A percentile compares a stretch with the other conserved stretches of the same genome.
These are phyloP conservation scores for Diaphora mendica DNA, from an alignment of 2,888 invertebrate species.

Conservation along the genomic window DNA sequence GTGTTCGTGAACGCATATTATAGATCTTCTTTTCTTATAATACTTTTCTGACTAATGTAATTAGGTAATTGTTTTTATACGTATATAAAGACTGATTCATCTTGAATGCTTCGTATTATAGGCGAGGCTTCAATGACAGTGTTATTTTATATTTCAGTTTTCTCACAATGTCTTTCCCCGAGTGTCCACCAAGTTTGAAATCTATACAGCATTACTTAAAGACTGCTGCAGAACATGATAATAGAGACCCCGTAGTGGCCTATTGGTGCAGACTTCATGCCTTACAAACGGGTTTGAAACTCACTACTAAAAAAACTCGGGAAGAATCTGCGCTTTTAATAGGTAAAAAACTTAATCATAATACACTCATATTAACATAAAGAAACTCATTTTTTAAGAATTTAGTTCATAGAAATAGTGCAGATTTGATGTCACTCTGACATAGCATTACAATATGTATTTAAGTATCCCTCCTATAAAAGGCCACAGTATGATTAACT, in stretches of 20 bases:
- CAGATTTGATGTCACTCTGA: not conserved
- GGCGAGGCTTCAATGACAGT: not conserved
- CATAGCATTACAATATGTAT: not conserved
- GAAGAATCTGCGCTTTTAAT: constrained; percentile 94
- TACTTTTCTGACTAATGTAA: not conserved
- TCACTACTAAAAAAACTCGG: constrained; percentile 91
- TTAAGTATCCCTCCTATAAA: not conserved
- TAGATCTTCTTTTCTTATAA: not conserved
- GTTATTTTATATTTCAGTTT: constrained; percentile 12
- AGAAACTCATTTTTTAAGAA: not conserved
- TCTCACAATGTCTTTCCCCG: constrained; percentile 73
- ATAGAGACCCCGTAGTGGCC: constrained; percentile 94
- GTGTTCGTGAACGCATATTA: not conserved
- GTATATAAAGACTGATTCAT: not conserved
- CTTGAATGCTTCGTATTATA: constrained; percentile 45
- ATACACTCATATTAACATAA: not conserved
- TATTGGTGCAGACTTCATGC: constrained; percentile 98
- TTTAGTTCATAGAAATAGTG: not conserved
- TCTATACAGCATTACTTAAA: constrained; percentile 96
- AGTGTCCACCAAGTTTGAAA: constrained; percentile 92
- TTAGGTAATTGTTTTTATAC: not conserved
- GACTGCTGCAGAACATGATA: constrained; percentile 96
- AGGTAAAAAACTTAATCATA: constrained; percentile 66
- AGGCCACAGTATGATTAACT: not conserved
- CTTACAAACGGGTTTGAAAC: constrained; percentile 94